phyloP scores from a whole-genome alignment of 2,888 invertebrate species.

The Acronicta psi region DNA sequence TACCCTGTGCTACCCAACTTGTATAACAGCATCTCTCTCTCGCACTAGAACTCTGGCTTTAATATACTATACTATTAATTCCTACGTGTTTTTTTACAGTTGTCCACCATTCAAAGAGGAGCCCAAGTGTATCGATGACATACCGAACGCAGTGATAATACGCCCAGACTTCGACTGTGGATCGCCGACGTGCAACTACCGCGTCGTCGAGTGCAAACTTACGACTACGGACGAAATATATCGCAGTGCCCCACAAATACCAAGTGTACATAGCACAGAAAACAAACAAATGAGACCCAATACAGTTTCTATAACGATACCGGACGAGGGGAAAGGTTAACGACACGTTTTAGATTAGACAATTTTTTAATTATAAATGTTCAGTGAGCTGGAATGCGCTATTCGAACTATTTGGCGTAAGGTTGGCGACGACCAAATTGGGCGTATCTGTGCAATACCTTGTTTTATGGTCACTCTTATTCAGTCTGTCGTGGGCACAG shows the following conservation, averaged over 20 bases:
- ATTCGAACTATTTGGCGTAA: constrained; percentile 56
- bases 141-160: constrained; percentile 78
- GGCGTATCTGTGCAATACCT: constrained; percentile 52
- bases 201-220: constrained; percentile 84
- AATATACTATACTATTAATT: not conserved
- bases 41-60: too few species aligned
- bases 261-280: constrained; percentile 66
- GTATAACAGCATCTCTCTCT: too few species aligned
- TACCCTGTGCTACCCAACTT: too few species aligned
- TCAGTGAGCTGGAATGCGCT: constrained; percentile 57
- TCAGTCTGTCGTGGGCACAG: constrained; percentile 30
- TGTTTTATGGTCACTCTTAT: constrained; percentile 41
- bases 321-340: constrained; percentile 89
- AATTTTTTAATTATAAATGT: constrained; percentile 64
- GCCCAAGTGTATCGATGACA: constrained; percentile 74
- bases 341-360: constrained; percentile 55
- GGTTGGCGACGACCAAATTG: constrained; percentile 56
- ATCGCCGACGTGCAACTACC: constrained; percentile 81
- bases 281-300: constrained; percentile 73
- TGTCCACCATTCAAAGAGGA: constrained; percentile 85
- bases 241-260: constrained; percentile 63
- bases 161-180: constrained; percentile 83
- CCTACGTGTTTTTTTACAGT: constrained; percentile 69
- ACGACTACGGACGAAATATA: constrained; percentile 83
- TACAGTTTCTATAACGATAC: constrained; percentile 90